Base-by-base conservation (phyloP, 2,888 invertebrate species). In the Rhingia campestris region DNA sequence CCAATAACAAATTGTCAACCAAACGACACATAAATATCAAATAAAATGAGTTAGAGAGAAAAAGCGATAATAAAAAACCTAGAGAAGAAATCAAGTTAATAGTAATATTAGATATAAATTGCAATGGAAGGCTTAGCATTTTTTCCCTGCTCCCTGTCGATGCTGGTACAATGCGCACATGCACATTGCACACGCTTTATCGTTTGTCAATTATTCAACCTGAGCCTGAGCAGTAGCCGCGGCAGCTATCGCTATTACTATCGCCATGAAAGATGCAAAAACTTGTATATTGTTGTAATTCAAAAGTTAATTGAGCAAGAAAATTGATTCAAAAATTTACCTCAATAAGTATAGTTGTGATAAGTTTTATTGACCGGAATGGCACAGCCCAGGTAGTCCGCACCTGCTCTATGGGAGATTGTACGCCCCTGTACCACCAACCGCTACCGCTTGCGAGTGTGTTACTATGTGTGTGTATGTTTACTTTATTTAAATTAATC, bases 1-100 rank as follows among this genome's bases (percentile, higher is more conserved):
- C 72, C 72, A 77, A 76, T 81, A 81, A 81, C 76, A 81, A 81
- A 81, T 72, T 76, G 76, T 76, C 72, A 76, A 72, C 53, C 32
- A 72, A 56, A 58, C 54, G 45, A 32, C 56, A 72, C 49, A 67
- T 81, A 72, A 81, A 81, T 72, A 76, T 76, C 51, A 59, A 75
- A 64, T 56, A 64, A 72, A 76, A 66, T 64, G 45, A 53, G 58
- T 58, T 53, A 56, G 12, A 59, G 14, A 66, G 39, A 76, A 56
- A 63, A 14, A 39, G 7, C 69, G 22, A 69, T 76, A 69, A 64
- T 2, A 22, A 22, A 22, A 49, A 76, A 63, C n/a, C 74, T 22
- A 45, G 39, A 53, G 63, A 45, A 58, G 41, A 54, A 73, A 54
- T 64, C 64, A 22, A 81, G 43, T 76, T 47, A 72, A 63, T 54